Percentiles rank a stretch among this genome's conserved stretches.
Evolutionary conservation across 1,140 invertebrate genomes (phyloP).

Genomic region (Heliothis subflexa): DNA sequence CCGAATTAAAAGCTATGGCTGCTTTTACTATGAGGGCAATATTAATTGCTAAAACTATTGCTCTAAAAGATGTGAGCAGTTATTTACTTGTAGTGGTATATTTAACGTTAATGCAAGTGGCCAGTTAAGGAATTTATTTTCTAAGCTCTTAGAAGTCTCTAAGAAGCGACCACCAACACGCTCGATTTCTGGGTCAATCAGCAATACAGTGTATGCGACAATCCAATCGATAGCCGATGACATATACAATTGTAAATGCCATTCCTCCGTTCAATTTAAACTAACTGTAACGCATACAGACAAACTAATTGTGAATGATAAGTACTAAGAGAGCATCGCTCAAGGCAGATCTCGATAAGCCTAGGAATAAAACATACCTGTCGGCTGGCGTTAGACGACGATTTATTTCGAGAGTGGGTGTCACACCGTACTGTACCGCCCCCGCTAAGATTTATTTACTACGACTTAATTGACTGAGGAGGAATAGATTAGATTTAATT

Average conservation of each 20-base stretch:
- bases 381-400: slow-evolving; percentile 33
- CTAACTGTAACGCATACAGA: slow-evolving; percentile 9
- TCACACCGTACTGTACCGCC: slow-evolving; percentile 42
- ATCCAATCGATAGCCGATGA: not conserved
- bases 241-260: not conserved
- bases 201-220: not conserved
- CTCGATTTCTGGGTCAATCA: not conserved
- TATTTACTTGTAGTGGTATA: no score
- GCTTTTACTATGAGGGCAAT: slow-evolving; percentile 12
- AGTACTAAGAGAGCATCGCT: slow-evolving; percentile 31
- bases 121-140: not conserved
- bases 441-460: slow-evolving; percentile 45
- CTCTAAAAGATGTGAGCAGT: no score
- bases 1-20: slow-evolving; percentile 31
- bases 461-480: slow-evolving; percentile 36
- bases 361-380: slow-evolving; percentile 34
- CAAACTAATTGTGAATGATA: slow-evolving; percentile 28
- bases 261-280: slow-evolving; percentile 1
- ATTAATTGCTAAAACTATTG: not conserved
- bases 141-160: not conserved
- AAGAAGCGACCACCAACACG: no score
- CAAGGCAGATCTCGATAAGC: slow-evolving; percentile 41
- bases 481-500: slow-evolving; percentile 36
- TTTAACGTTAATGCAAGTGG: not conserved
- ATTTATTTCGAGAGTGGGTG: slow-evolving; percentile 41